A percentile compares a stretch with the other conserved stretches of the same genome.
Conservation (phyloP, 1,140 invertebrate species). For the Eriocheir sinensis region DNA sequence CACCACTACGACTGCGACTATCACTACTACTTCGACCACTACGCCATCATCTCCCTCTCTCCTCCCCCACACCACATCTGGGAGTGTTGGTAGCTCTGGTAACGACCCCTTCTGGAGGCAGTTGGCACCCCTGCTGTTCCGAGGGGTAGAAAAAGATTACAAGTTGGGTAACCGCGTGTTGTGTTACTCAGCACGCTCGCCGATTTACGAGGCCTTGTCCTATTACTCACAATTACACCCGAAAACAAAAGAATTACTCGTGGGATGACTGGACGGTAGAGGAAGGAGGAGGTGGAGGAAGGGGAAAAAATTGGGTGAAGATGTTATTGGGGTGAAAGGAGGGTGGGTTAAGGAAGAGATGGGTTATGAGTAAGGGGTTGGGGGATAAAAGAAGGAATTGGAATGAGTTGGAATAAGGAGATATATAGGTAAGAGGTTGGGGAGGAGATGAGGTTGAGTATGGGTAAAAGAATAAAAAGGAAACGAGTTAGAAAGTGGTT, state of each 20-base stretch:
- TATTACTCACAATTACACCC: conserved; percentile 3
- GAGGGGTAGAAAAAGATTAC: neutral
- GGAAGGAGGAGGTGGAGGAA: no score
- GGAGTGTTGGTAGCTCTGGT: neutral
- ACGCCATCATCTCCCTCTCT: no score
- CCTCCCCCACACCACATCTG: no score
- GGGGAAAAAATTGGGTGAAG: neutral
- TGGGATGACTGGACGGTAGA: neutral
- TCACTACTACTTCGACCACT: neutral
- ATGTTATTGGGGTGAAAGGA: neutral
- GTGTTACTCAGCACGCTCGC: neutral
- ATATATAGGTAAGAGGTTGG: no score
- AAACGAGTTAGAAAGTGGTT: no score
- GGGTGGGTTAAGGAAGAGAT: no score
- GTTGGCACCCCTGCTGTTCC: neutral
- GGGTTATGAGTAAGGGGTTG: no score
- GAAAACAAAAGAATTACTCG: neutral
- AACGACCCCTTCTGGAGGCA: neutral
- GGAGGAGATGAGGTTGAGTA: no score
- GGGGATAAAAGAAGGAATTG: no score
- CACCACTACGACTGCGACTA: neutral
- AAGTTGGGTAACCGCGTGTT: neutral
- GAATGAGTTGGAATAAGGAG: no score
- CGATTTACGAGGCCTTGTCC: neutral
- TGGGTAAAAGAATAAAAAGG: no score